A percentile compares a stretch with the other conserved stretches of the same genome.
These are phyloP conservation scores for Gavia stellata DNA, from an alignment of 2,113 vertebrate species.

Conservation along the genomic window DNA sequence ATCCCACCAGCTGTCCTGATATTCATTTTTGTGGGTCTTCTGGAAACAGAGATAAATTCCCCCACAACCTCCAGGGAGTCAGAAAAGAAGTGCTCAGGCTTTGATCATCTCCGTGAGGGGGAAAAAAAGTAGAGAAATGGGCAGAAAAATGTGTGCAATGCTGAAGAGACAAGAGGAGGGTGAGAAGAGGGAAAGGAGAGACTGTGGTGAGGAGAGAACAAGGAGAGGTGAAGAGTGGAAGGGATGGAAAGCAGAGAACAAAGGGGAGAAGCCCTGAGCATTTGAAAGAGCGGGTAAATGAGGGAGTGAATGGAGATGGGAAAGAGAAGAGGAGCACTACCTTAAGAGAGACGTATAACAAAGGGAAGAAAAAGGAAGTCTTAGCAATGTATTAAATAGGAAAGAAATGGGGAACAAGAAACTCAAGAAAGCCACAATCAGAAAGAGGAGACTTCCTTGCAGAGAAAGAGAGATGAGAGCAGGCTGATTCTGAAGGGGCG, in stretches of 20 bases:
- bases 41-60: not conserved
- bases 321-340: not conserved
- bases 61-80: not conserved
- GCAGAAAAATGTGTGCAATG: not conserved
- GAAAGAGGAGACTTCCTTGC: conserved; percentile 19
- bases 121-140: not conserved
- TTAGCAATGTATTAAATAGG: conserved; percentile 7
- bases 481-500: not conserved
- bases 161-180: not conserved
- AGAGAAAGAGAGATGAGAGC: conserved; percentile 5
- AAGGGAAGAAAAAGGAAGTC: conserved; percentile 25
- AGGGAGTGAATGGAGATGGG: not conserved
- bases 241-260: conserved; percentile 43
- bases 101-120: not conserved
- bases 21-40: not conserved
- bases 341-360: conserved; percentile 11
- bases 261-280: not conserved
- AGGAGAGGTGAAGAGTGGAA: conserved; percentile 44
- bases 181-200: not conserved
- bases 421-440: conserved; percentile 10
- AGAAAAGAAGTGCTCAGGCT: not conserved
- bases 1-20: not conserved
- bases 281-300: conserved; percentile 46
- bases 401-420: not conserved
- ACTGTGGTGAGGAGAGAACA: not conserved